phyloP scores from a whole-genome alignment of 2,888 invertebrate genomes.

The Habrosyne pyritoides region DNA sequence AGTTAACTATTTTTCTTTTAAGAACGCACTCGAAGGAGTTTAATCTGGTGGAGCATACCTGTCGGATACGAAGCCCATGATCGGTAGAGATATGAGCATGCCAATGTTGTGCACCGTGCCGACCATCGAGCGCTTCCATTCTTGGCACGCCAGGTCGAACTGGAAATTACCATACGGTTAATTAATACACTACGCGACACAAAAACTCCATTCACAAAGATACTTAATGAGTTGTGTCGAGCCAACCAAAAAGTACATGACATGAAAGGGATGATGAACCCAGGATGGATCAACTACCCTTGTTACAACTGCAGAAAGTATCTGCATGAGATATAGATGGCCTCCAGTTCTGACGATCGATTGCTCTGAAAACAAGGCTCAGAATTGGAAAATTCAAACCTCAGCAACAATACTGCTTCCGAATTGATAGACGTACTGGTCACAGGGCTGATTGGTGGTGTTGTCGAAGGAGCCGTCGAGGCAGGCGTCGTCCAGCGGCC shows the following conservation, averaged over 20 bases:
- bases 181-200: neutral
- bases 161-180: constrained; percentile 46
- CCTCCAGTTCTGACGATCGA: neutral
- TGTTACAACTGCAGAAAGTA: too few relatives aligned
- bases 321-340: too few relatives aligned
- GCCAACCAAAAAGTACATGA: neutral
- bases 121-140: constrained; percentile 86
- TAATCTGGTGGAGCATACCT: constrained; percentile 68
- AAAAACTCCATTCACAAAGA: neutral
- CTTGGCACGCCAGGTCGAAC: constrained; percentile 85
- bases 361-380: neutral
- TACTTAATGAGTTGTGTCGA: neutral
- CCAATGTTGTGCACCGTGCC: constrained; percentile 87
- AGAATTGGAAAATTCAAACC: constrained; percentile 49
- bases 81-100: constrained; percentile 85
- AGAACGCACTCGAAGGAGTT: too few relatives aligned
- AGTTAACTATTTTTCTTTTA: too few relatives aligned
- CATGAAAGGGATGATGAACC: neutral
- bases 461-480: constrained; percentile 61
- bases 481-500: constrained; percentile 49
- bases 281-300: neutral
- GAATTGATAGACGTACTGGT: constrained; percentile 73
- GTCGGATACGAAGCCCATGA: constrained; percentile 86
- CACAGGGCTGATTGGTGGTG: constrained; percentile 54
- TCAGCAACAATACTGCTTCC: constrained; percentile 80